These are phyloP conservation scores for Haemorhous mexicanus DNA, from an alignment of 2,113 vertebrate species.

Conservation along the genomic window DNA sequence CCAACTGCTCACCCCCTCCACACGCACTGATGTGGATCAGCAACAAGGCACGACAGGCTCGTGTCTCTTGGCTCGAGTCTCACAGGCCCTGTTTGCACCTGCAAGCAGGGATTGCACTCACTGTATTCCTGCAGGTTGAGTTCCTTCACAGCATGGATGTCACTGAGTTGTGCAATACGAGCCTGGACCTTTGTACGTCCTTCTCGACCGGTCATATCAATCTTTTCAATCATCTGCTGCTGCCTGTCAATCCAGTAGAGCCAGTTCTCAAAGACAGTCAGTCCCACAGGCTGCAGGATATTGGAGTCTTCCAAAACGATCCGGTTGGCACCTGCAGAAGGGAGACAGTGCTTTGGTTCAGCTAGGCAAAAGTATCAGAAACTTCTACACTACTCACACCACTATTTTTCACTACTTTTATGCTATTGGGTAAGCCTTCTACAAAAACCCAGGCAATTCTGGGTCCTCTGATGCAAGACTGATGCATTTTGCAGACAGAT, in stretches of 20 bases:
- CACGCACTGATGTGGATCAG: background rate
- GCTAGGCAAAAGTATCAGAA: background rate
- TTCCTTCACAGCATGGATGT: conserved; percentile 94
- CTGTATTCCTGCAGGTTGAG: conserved; percentile 90
- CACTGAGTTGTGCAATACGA: conserved; percentile 90
- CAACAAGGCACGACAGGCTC: background rate
- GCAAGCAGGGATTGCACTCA: conserved; percentile 68
- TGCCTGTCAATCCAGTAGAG: conserved; percentile 98
- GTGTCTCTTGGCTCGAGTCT: background rate
- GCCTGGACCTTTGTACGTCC: conserved; percentile 97
- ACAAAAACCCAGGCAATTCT: background rate
- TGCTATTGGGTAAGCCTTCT: background rate
- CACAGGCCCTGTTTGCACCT: background rate
- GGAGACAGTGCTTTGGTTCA: background rate
- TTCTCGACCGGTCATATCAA: conserved; percentile 89
- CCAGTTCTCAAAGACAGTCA: conserved; percentile 93
- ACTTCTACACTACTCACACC: background rate
- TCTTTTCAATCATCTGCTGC: conserved; percentile 98
- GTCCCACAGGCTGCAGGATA: conserved; percentile 93
- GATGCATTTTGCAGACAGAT: background rate
- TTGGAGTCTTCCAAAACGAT: conserved; percentile 95
- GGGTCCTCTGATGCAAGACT: background rate
- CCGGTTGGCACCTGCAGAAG: conserved; percentile 85
- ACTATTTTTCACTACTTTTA: background rate
- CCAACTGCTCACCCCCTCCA: background rate